Evolutionary conservation across 1,140 invertebrate species (phyloP).

Genomic region (Pentalonia nigronervosa): DNA sequence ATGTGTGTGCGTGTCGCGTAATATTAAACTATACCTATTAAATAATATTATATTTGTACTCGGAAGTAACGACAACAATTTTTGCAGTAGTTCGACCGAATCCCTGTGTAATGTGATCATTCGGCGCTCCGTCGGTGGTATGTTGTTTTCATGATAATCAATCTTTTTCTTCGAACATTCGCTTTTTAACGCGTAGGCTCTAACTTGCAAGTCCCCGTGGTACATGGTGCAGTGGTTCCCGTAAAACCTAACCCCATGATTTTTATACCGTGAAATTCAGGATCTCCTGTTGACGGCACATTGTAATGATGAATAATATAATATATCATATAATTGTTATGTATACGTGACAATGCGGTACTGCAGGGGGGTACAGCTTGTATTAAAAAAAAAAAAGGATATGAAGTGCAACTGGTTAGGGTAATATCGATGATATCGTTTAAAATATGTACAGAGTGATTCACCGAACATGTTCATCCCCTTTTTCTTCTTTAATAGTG

Average conservation of each 20-base stretch:
- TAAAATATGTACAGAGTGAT: neutral
- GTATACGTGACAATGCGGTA: too few relatives aligned
- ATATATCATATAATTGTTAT: neutral
- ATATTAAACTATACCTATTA: neutral
- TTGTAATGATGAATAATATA: neutral
- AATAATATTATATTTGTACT: neutral
- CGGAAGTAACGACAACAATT: neutral
- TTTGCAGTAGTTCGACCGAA: too few relatives aligned
- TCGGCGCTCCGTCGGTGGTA: neutral
- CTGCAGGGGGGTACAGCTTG: neutral
- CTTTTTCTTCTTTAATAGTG: too few relatives aligned
- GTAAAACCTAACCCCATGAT: neutral
- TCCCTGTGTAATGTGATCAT: neutral
- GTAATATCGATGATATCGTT: slow-evolving; percentile 1
- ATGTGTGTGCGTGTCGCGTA: neutral
- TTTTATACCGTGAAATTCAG: neutral
- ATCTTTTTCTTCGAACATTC: neutral
- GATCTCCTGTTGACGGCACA: neutral
- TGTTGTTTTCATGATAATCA: neutral
- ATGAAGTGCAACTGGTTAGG: neutral
- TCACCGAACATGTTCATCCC: too few relatives aligned
- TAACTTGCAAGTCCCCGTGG: neutral
- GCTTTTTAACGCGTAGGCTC: neutral
- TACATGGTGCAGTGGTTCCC: neutral
- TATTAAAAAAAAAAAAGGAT: neutral